Evolutionary conservation across 1,140 invertebrate species (phyloP).

Genomic region (Ganaspis sp.): DNA sequence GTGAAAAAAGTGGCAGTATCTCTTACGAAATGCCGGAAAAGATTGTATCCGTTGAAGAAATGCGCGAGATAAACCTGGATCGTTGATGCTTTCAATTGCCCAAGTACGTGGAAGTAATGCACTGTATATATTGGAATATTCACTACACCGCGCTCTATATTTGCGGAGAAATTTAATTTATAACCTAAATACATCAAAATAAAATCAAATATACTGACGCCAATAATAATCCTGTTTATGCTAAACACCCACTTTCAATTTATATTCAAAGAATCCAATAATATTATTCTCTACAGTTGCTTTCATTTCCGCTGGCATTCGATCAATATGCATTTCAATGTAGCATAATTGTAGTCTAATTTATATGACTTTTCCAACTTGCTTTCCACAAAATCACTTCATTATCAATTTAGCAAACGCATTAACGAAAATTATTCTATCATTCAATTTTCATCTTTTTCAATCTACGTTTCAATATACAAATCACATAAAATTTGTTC

Average conservation of each 20-base stretch:
- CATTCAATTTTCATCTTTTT: too few species aligned
- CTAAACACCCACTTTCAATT: background rate
- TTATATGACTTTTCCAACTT: too few species aligned
- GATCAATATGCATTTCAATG: too few species aligned
- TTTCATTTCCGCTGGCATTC: too few species aligned
- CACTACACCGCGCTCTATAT: background rate
- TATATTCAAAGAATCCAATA: too few species aligned
- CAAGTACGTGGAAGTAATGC: constrained; percentile 28
- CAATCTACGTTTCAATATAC: too few species aligned
- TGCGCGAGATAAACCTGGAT: constrained; percentile 24
- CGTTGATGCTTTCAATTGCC: constrained; percentile 27
- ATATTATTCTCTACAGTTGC: too few species aligned
- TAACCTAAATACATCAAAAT: background rate
- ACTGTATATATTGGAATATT: background rate
- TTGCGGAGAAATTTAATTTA: constrained; percentile 2
- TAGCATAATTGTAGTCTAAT: too few species aligned
- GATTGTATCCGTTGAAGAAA: constrained; percentile 40
- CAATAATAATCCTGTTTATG: background rate
- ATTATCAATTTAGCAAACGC: too few species aligned
- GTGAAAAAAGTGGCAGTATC: constrained; percentile 26
- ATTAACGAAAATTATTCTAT: too few species aligned
- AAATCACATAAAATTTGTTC: too few species aligned
- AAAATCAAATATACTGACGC: background rate
- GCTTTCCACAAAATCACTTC: too few species aligned
- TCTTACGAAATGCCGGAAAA: constrained; percentile 28